These are phyloP conservation scores for Eptatretus burgeri DNA, from an alignment of 2,113 vertebrate species.

Conservation along the genomic window DNA sequence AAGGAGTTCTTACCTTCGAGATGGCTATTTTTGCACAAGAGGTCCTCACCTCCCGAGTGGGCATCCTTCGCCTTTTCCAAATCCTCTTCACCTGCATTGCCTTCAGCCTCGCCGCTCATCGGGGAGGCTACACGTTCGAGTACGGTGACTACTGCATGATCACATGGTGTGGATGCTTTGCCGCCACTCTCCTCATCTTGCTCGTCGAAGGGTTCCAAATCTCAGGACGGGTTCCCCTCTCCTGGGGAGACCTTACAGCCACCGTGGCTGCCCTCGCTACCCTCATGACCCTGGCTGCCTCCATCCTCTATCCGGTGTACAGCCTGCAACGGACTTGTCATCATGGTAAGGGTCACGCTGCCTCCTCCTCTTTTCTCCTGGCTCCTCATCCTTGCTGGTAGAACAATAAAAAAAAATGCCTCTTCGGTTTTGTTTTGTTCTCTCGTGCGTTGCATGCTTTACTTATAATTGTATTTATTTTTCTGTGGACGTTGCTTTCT, in stretches of 20 bases:
- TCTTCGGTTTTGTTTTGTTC: no score
- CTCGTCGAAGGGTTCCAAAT: conserved; percentile 32
- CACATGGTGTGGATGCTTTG: conserved; percentile 52
- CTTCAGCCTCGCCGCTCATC: conserved; percentile 36
- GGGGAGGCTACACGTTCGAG: conserved; percentile 6
- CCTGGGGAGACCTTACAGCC: conserved; percentile 56
- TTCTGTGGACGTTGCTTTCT: no score
- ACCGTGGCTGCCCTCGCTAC: conserved; percentile 45
- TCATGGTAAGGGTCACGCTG: no score
- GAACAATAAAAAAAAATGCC: no score
- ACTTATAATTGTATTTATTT: no score
- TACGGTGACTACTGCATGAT: conserved; percentile 44
- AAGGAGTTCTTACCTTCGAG: no score
- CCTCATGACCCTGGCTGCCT: conserved; percentile 45
- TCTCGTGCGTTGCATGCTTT: no score
- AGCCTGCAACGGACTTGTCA: conserved; percentile 14
- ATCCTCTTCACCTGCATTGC: conserved; percentile 35
- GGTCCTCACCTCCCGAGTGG: conserved; percentile 23
- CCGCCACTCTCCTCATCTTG: conserved; percentile 29
- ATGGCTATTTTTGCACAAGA: no score
- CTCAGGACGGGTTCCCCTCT: conserved; percentile 29
- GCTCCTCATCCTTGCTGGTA: no score
- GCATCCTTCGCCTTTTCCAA: conserved; percentile 34
- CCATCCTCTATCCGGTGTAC: conserved; percentile 42
- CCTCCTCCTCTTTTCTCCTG: no score